Percentiles rank a stretch among this genome's conserved stretches.
These are phyloP conservation scores for Amblyopsis rosae DNA, from an alignment of 2,113 vertebrate genomes.

Conservation along the genomic window DNA sequence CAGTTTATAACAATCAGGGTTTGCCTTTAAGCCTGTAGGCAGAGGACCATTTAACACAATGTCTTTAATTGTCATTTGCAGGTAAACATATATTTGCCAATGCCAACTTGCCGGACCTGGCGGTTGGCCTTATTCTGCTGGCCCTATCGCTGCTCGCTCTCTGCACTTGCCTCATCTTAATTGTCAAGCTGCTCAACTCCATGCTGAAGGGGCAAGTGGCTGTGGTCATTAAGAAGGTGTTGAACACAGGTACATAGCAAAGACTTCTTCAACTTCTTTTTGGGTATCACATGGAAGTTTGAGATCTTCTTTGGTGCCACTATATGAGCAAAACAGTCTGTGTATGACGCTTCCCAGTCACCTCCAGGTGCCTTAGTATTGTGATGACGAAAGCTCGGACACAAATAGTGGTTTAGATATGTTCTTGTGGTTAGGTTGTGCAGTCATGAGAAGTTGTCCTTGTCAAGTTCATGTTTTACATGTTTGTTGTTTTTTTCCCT, in stretches of 20 bases:
- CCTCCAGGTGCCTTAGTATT: slow-evolving; percentile 40
- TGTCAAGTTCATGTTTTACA: neutral
- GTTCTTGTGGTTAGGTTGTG: neutral
- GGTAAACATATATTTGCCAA: slow-evolving; percentile 86
- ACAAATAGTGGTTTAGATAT: slow-evolving; percentile 34
- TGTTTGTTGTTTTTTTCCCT: slow-evolving; percentile 11
- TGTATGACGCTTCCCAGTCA: slow-evolving; percentile 30
- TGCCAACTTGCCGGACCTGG: slow-evolving; percentile 78
- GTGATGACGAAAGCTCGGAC: slow-evolving; percentile 39
- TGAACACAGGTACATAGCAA: slow-evolving; percentile 87
- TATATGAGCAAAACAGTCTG: slow-evolving; percentile 70
- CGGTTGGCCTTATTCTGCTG: slow-evolving; percentile 88
- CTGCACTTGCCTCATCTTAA: slow-evolving; percentile 90
- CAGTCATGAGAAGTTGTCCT: neutral
- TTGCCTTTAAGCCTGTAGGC: neutral
- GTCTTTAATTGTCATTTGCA: slow-evolving; percentile 47
- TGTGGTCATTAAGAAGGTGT: slow-evolving; percentile 90
- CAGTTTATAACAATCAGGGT: no score
- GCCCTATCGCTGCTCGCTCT: slow-evolving; percentile 82
- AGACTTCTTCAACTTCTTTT: no score
- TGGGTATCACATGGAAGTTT: no score
- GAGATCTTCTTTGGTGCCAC: slow-evolving; percentile 48
- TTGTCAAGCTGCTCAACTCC: slow-evolving; percentile 94
- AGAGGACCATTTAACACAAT: neutral
- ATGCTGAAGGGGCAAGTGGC: slow-evolving; percentile 95